Evolutionary conservation across 2,888 invertebrate species (phyloP).

Genomic region (Steinernema scapterisci): DNA sequence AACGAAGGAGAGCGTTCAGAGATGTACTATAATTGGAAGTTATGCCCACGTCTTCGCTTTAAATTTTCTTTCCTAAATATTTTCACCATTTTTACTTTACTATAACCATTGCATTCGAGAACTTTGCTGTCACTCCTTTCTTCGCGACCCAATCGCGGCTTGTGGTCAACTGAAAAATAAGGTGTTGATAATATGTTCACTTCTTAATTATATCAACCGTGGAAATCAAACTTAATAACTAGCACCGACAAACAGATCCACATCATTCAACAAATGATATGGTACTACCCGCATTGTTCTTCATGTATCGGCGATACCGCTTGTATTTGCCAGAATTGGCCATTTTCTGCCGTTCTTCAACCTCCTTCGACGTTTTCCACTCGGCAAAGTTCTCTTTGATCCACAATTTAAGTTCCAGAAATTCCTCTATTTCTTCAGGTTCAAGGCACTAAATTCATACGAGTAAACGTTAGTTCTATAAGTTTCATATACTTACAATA

Average conservation of each 20-base stretch:
- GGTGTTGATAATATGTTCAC: too few relatives aligned
- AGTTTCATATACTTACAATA: constrained; percentile 69
- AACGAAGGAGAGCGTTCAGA: too few relatives aligned
- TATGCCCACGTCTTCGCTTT: too few relatives aligned
- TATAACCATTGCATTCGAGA: too few relatives aligned
- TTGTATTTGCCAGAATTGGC: constrained; percentile 86
- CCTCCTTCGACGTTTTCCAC: constrained; percentile 84
- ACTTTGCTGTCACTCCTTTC: too few relatives aligned
- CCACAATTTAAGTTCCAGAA: constrained; percentile 81
- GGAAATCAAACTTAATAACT: neutral
- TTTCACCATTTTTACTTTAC: too few relatives aligned
- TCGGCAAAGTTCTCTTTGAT: constrained; percentile 78
- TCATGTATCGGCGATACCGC: constrained; percentile 85
- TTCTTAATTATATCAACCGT: too few relatives aligned
- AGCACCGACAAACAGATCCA: neutral
- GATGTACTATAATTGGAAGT: too few relatives aligned
- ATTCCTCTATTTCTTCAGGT: constrained; percentile 78
- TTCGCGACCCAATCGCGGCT: too few relatives aligned
- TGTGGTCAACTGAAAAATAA: too few relatives aligned
- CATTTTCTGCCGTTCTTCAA: constrained; percentile 81
- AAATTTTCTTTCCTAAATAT: too few relatives aligned
- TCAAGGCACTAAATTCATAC: constrained; percentile 71
- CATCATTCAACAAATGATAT: constrained; percentile 76
- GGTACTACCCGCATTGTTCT: constrained; percentile 84
- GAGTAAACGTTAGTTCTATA: neutral